Percentiles rank a stretch among this genome's conserved stretches.
phyloP scores from a whole-genome alignment of 2,797 vertebrate genomes.

The Tangara arthus region DNA sequence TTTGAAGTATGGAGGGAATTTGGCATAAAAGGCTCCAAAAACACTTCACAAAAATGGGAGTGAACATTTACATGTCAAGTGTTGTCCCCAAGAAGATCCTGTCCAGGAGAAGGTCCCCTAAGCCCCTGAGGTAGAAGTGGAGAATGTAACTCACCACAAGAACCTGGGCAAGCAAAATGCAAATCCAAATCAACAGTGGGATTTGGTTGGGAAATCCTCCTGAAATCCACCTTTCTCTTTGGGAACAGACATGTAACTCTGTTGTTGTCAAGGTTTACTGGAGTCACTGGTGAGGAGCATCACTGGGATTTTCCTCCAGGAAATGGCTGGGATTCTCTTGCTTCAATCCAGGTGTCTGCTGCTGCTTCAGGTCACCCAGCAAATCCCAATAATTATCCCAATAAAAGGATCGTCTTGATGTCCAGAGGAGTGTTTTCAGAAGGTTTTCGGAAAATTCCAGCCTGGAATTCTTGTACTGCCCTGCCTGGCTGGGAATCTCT shows the following conservation, averaged over 20 bases:
- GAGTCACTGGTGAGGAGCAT: background rate
- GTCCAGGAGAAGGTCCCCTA: background rate
- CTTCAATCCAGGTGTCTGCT: background rate
- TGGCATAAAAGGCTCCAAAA: background rate
- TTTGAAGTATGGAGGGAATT: accelerated
- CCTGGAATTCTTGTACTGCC: background rate
- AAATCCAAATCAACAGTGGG: background rate
- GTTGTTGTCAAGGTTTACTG: background rate
- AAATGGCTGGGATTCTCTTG: background rate
- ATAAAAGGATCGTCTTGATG: accelerated
- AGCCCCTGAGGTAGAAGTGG: background rate
- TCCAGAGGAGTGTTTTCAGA: background rate
- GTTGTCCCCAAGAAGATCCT: background rate
- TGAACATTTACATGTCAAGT: accelerated
- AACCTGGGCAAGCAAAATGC: background rate
- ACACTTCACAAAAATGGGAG: background rate
- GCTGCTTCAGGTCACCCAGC: background rate
- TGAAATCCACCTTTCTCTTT: background rate
- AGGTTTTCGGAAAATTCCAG: background rate
- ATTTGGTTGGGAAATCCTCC: background rate
- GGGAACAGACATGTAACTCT: background rate
- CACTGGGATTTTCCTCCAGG: background rate
- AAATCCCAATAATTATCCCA: background rate
- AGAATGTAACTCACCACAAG: background rate
- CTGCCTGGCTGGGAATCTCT: background rate